Evolutionary conservation across 2,797 vertebrate genomes (phyloP).

Genomic region (Pogoniulus pusillus): DNA sequence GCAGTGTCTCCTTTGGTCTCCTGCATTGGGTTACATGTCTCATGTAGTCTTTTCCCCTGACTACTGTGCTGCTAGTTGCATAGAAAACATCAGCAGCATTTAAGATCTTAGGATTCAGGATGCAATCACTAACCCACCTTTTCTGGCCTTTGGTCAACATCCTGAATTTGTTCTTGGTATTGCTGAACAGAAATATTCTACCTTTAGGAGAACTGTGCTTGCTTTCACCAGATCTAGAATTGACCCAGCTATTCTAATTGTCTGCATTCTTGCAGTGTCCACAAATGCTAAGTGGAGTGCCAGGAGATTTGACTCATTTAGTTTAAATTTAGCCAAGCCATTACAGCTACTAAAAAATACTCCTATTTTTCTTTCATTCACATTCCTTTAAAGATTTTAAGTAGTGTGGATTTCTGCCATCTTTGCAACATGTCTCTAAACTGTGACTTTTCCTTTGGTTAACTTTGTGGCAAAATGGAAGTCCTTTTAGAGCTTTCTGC

Average conservation of each 20-base stretch:
- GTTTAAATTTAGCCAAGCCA: conserved; percentile 6
- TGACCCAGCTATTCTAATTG: neutral
- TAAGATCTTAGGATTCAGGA: neutral
- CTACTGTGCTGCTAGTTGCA: fast-evolving
- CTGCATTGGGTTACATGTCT: neutral
- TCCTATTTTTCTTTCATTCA: neutral
- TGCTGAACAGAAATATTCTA: neutral
- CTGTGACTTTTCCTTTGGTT: neutral
- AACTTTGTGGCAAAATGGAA: conserved; percentile 32
- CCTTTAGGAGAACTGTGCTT: neutral
- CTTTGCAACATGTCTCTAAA: neutral
- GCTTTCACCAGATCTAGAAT: neutral
- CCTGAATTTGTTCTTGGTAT: neutral
- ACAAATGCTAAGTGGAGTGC: neutral
- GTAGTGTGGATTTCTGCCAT: conserved; percentile 38
- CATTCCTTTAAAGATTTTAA: conserved; percentile 31
- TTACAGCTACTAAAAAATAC: conserved; percentile 25
- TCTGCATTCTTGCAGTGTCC: neutral
- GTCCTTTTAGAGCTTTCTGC: neutral
- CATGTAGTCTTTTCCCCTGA: neutral
- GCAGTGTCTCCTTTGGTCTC: neutral
- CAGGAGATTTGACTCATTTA: neutral
- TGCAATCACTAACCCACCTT: neutral
- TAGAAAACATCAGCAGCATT: neutral
- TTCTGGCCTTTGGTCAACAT: neutral